Percentiles rank a stretch among this genome's conserved stretches.
Evolutionary conservation across 2,113 vertebrate genomes (phyloP).

Genomic region (Emydocephalus ijimae): DNA sequence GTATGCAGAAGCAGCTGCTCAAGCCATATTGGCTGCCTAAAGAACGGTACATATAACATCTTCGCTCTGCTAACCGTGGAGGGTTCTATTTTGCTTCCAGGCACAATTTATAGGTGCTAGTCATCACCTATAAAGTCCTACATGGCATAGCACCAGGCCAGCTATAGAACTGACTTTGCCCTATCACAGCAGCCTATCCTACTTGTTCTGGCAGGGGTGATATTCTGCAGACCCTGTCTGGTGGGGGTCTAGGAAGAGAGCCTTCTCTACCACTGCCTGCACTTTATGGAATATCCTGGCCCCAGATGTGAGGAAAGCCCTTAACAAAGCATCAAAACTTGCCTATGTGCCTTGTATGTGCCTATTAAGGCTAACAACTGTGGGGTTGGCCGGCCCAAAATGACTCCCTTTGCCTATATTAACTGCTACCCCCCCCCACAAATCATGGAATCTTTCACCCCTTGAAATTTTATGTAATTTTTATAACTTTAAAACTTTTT

Average conservation of each 20-base stretch:
- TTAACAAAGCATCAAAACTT: not conserved
- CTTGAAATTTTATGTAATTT: not conserved
- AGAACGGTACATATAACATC: too few species aligned
- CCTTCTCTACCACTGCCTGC: not conserved
- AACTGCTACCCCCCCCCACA: too few species aligned
- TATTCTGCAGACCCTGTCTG: not conserved
- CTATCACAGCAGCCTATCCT: not conserved
- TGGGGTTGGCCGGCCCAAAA: too few species aligned
- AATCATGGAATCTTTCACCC: not conserved
- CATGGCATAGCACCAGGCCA: not conserved
- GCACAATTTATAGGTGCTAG: not conserved
- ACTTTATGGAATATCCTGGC: not conserved
- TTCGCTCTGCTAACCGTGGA: too few species aligned
- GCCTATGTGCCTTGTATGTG: not conserved
- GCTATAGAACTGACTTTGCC: not conserved
- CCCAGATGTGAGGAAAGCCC: not conserved
- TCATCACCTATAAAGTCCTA: not conserved
- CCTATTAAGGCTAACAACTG: not conserved
- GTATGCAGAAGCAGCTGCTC: too few species aligned
- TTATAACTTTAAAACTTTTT: not conserved
- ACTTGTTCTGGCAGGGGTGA: not conserved
- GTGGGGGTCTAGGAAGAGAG: not conserved
- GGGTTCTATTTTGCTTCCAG: not conserved
- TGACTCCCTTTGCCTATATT: not conserved
- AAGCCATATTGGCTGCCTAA: too few species aligned